These are phyloP conservation scores for Gopherus flavomarginatus DNA, from an alignment of 2,113 vertebrate genomes.

Conservation along the genomic window DNA sequence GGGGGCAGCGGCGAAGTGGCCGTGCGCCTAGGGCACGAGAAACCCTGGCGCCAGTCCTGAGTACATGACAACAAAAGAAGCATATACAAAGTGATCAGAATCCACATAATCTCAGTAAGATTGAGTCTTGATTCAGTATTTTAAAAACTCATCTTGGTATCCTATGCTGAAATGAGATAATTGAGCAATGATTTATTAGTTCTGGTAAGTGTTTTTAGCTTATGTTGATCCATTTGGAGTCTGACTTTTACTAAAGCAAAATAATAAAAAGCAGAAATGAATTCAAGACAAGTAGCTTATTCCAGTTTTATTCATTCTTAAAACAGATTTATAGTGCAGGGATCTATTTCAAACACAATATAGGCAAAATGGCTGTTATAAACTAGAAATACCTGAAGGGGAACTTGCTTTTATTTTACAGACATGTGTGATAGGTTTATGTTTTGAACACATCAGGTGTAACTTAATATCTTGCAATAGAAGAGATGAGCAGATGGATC, in stretches of 20 bases:
- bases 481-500: not conserved
- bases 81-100: not conserved
- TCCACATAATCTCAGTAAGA: not conserved
- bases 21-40: no score
- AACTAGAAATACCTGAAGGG: not conserved
- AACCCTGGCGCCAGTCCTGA: no score
- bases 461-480: not conserved
- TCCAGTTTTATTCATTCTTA: conserved; percentile 27
- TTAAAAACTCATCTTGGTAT: not conserved
- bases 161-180: not conserved
- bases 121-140: not conserved
- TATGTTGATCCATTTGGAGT: not conserved
- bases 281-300: not conserved
- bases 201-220: not conserved
- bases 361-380: not conserved
- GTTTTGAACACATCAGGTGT: not conserved
- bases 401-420: conserved; percentile 16
- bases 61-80: not conserved
- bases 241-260: not conserved
- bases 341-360: not conserved
- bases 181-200: not conserved
- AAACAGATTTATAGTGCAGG: conserved; percentile 27
- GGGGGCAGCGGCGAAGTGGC: no score
- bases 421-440: not conserved
- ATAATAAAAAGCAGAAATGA: not conserved